These are phyloP conservation scores for Aradophagus sp. DNA, from an alignment of 1,140 invertebrate genomes.

Conservation along the genomic window DNA sequence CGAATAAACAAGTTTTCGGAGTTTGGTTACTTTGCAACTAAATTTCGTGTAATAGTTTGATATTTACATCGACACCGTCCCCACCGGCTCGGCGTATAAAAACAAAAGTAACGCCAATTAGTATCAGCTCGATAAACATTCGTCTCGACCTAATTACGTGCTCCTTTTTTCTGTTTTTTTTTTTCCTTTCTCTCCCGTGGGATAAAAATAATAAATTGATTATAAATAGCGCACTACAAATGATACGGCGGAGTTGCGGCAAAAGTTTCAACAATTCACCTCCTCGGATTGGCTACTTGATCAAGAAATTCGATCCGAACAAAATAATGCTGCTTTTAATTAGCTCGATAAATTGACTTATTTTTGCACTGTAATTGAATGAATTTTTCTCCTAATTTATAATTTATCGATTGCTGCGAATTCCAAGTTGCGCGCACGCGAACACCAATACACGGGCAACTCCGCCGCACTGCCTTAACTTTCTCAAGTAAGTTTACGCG, in stretches of 20 bases:
- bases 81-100: background rate
- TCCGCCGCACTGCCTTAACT: constrained; percentile 41
- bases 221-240: constrained; percentile 2
- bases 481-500: constrained; percentile 53
- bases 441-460: constrained; percentile 36
- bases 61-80: background rate
- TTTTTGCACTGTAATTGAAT: constrained; percentile 29
- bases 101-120: constrained; percentile 27
- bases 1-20: too few relatives aligned
- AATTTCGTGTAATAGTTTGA: constrained; percentile 8
- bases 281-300: background rate
- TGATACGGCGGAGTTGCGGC: background rate
- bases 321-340: constrained; percentile 22
- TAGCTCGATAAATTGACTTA: constrained; percentile 30
- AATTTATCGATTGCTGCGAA: constrained; percentile 51
- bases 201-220: constrained; percentile 7
- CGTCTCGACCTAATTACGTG: constrained; percentile 20
- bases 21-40: too few relatives aligned
- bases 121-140: constrained; percentile 18
- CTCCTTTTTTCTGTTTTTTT: too few relatives aligned
- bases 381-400: constrained; percentile 48
- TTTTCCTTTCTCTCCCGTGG: constrained; percentile 1
- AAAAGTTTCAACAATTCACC: background rate
- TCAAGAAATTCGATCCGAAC: background rate
- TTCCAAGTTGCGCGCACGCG: constrained; percentile 44